Evolutionary conservation across 2,888 invertebrate species (phyloP), one percentile per base, ranked within the genome.

Genomic region (Abrostola tripartita): DNA sequence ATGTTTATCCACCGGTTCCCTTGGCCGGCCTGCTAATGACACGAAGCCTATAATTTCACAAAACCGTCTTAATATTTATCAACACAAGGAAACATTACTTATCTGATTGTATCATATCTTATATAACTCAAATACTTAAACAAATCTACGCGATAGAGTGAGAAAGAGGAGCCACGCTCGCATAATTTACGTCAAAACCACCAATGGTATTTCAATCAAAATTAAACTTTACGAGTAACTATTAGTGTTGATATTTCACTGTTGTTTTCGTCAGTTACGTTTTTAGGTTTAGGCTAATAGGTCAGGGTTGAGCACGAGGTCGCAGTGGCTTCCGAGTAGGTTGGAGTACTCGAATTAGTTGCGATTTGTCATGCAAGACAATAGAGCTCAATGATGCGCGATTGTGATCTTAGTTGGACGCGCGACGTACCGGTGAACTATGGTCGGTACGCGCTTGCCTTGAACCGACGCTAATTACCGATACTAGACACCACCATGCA

Each of bases 251-350:
- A 12, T 12, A 65, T 69, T 76, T 0, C 5, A 4, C 6, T 44
- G 44, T 14, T 2, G 6, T 11, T n/a, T 8, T 4, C 6, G 12
- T 5, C n/a, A 52, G 50, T 65, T 35, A 14, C 40, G 7, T 60
- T 38, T 58, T 50, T 14, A 6, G 54, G 60, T 52, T 52, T 44
- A 38, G 53, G 61, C 38, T 47, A 51, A 50, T 63, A 61, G 79
- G 77, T 77, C 77, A 77, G 66, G 79, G 77, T 62, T 71, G 63
- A 47, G 53, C n/a, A 14, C 49, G 66, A 69, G 76, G 76, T 72
- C 76, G 37, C 35, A 7, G 52, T 38, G 62, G 52, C 61, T 78
- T 66, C 76, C 65, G 65, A 72, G 57, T 72, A 37, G 52, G 44
- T 51, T 53, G 71, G 55, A 51, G 54, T 35, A 14, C 42, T 40